Conservation (phyloP, 2,797 vertebrate species). For the Melanotaenia trifasciata region DNA sequence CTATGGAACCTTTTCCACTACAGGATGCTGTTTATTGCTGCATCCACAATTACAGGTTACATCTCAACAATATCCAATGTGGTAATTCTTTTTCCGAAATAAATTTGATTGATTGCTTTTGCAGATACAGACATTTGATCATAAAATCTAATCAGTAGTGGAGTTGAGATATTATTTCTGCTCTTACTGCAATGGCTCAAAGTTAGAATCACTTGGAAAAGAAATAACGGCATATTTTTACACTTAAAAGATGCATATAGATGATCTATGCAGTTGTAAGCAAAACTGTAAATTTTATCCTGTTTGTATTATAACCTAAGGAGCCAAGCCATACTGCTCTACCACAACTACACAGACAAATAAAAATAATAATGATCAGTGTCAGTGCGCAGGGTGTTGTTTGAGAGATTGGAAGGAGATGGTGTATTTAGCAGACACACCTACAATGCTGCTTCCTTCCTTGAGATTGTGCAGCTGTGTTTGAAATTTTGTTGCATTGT, state of each 20-base stretch:
- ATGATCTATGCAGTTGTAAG: not conserved
- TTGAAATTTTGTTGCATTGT: slow-evolving; percentile 5
- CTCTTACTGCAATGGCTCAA: not conserved
- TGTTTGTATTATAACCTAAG: not conserved
- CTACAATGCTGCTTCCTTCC: slow-evolving; percentile 21
- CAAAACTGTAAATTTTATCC: not conserved
- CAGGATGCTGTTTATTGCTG: not conserved
- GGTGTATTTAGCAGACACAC: slow-evolving; percentile 8
- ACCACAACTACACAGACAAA: not conserved
- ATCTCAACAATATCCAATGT: not conserved
- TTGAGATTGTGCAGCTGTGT: not conserved
- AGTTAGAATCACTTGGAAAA: not conserved
- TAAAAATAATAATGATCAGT: not conserved
- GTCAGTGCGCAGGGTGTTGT: slow-evolving; percentile 35
- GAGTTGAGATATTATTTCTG: not conserved
- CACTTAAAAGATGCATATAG: not conserved
- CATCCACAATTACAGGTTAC: not conserved
- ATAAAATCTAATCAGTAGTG: not conserved
- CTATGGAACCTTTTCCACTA: not conserved
- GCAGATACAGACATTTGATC: not conserved
- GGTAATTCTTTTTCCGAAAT: not conserved
- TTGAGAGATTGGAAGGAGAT: slow-evolving; percentile 36
- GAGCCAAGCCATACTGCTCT: not conserved
- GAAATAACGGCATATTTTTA: not conserved
- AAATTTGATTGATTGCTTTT: not conserved